A percentile compares a stretch with the other conserved stretches of the same genome.
Conservation (phyloP, 2,113 vertebrate species). For the Barbus barbus region DNA sequence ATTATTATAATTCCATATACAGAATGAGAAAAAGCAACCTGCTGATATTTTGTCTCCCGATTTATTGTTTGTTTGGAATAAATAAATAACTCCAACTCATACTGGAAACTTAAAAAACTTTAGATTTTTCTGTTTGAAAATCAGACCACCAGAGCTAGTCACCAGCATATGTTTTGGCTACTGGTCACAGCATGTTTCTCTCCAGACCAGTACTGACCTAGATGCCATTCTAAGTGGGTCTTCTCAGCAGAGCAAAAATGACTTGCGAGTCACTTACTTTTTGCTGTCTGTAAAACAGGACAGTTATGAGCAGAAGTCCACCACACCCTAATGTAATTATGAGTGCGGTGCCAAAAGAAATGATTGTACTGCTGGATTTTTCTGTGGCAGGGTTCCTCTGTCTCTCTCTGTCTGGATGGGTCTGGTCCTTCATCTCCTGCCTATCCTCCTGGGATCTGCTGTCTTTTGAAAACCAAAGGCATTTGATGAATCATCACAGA, state of each 20-base stretch:
- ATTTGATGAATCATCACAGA: neutral
- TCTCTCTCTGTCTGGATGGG: neutral
- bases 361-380: neutral
- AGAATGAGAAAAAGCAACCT: neutral
- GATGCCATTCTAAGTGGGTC: neutral
- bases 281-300: slow-evolving; percentile 35
- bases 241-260: neutral
- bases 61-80: no score
- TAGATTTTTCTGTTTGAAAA: no score
- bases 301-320: slow-evolving; percentile 44
- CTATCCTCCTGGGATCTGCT: neutral
- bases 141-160: neutral
- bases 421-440: neutral
- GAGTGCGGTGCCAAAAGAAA: slow-evolving; percentile 9
- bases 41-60: neutral
- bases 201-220: neutral
- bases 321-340: slow-evolving; percentile 39
- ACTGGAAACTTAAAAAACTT: no score
- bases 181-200: neutral
- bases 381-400: slow-evolving; percentile 18
- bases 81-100: no score
- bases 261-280: slow-evolving; percentile 33
- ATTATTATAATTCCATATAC: neutral
- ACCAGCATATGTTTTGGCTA: neutral
- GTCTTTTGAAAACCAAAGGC: slow-evolving; percentile 22